A percentile compares a stretch with the other conserved stretches of the same genome.
Conservation (phyloP, 1,140 invertebrate genomes). For the Cardiocondyla obscurior region DNA sequence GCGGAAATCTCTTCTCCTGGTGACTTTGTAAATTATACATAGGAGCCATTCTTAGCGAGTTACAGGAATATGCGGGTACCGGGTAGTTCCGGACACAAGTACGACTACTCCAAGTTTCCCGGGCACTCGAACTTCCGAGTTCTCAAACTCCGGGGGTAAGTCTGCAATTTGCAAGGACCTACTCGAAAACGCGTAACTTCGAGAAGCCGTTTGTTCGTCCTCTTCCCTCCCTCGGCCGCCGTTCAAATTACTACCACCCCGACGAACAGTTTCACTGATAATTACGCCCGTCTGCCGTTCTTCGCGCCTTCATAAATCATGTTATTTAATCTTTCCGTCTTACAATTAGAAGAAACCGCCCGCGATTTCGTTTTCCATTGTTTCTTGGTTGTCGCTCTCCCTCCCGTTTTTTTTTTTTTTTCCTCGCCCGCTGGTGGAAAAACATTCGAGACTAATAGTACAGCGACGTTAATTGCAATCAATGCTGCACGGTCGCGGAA, state of each 20-base stretch:
- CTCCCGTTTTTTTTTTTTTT: too few species aligned
- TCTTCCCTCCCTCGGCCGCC: background rate
- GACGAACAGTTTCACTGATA: constrained; percentile 27
- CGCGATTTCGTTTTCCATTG: background rate
- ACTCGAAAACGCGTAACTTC: constrained; percentile 53
- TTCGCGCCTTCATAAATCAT: constrained; percentile 32
- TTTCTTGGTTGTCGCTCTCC: background rate
- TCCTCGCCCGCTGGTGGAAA: constrained; percentile 8
- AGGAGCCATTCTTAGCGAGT: constrained; percentile 46
- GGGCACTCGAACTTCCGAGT: constrained; percentile 50
- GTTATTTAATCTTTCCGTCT: constrained; percentile 44
- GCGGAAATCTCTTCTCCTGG: background rate
- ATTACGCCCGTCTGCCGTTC: constrained; percentile 35
- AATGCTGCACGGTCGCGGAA: constrained; percentile 62
- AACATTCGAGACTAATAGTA: constrained; percentile 56
- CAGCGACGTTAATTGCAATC: constrained; percentile 72
- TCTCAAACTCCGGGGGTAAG: constrained; percentile 43
- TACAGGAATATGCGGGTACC: constrained; percentile 48
- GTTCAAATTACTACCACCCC: constrained; percentile 41
- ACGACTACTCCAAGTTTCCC: constrained; percentile 42
- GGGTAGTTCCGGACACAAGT: constrained; percentile 38
- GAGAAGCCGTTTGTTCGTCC: constrained; percentile 35
- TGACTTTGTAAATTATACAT: constrained; percentile 56
- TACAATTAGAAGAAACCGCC: constrained; percentile 23
- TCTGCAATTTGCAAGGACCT: constrained; percentile 50